Percentiles rank a stretch among this genome's conserved stretches.
Evolutionary conservation across 2,797 vertebrate genomes (phyloP).

Genomic region (Sebastolobus altivelis): DNA sequence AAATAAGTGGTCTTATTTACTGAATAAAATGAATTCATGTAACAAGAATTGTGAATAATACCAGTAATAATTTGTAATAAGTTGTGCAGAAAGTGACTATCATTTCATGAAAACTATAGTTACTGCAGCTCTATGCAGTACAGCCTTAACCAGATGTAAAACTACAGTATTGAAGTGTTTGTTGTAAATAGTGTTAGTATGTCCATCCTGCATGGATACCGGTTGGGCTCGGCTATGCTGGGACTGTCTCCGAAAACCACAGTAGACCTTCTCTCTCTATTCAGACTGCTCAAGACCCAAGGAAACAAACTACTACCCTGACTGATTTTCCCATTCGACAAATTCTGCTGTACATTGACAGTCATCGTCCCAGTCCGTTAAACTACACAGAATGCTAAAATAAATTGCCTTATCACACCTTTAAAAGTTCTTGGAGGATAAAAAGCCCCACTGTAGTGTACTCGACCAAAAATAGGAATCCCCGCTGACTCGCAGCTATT

Average conservation of each 20-base stretch:
- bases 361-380: conserved; percentile 25
- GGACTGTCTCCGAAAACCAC: conserved; percentile 67
- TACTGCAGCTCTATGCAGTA: conserved; percentile 83
- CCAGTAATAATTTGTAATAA: conserved; percentile 82
- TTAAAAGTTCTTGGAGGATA: conserved; percentile 48
- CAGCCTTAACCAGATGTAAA: conserved; percentile 87
- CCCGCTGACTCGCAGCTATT: conserved; percentile 76
- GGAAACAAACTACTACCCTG: conserved; percentile 2
- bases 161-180: conserved; percentile 82
- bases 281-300: conserved; percentile 66
- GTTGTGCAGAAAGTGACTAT: conserved; percentile 88
- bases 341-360: conserved; percentile 37
- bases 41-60: conserved; percentile 81
- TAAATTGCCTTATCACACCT: conserved; percentile 54
- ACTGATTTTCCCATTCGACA: conserved; percentile 34
- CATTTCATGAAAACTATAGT: conserved; percentile 84
- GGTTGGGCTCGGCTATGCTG: conserved; percentile 62
- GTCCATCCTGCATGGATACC: conserved; percentile 89
- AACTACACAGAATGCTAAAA: conserved; percentile 55
- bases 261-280: conserved; percentile 57
- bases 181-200: conserved; percentile 96
- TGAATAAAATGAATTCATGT: conserved; percentile 78
- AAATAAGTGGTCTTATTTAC: conserved; percentile 88
- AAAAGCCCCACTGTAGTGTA: conserved; percentile 57
- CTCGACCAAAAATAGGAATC: conserved; percentile 79